Evolutionary conservation across 2,888 invertebrate species (phyloP).

Genomic region (Thera britannica): DNA sequence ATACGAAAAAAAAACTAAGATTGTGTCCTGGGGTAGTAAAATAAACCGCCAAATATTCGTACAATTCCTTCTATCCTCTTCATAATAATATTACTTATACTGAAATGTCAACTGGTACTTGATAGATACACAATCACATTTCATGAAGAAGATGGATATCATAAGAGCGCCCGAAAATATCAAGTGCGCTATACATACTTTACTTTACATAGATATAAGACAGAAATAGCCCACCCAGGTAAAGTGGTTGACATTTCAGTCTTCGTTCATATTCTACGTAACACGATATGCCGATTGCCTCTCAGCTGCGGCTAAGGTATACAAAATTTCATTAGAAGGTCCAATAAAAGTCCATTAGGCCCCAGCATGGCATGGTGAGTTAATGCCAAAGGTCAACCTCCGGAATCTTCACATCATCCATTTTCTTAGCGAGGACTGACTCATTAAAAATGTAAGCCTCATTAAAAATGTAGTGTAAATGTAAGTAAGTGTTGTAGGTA

Average conservation of each 20-base stretch:
- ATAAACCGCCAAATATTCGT: background rate
- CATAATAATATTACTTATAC: background rate
- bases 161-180: constrained; percentile 3
- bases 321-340: constrained; percentile 47
- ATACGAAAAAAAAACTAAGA: background rate
- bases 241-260: constrained; percentile 32
- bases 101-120: constrained; percentile 1
- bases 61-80: background rate
- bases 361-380: constrained; percentile 45
- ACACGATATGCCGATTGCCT: constrained; percentile 59
- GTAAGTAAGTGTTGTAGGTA: no score
- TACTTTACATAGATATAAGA: background rate
- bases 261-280: constrained; percentile 34
- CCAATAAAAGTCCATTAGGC: constrained; percentile 33
- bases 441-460: background rate
- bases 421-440: constrained; percentile 11
- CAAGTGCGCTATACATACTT: background rate
- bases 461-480: no score
- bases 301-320: constrained; percentile 55
- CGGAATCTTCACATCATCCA: constrained; percentile 41
- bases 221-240: constrained; percentile 5
- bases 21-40: background rate
- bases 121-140: constrained; percentile 1
- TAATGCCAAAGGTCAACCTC: constrained; percentile 62
- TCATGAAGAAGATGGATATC: constrained; percentile 6